phyloP scores from a whole-genome alignment of 2,113 vertebrate species.

The Ondatra zibethicus region DNA sequence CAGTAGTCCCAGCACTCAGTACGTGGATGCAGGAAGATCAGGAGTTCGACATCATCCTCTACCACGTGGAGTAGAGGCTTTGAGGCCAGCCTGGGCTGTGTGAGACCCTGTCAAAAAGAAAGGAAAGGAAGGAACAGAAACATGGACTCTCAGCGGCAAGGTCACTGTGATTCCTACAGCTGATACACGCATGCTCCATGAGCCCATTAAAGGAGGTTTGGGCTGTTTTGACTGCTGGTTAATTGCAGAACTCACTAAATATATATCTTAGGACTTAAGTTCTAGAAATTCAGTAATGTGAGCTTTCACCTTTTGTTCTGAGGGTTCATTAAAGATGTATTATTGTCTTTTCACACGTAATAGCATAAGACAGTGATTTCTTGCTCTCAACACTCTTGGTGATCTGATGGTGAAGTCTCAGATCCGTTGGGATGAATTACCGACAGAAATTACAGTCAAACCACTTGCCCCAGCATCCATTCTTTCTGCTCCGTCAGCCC shows the following conservation, averaged over 20 bases:
- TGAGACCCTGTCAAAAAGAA: background rate
- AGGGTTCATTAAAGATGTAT: background rate
- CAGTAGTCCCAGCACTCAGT: background rate
- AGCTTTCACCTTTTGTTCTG: background rate
- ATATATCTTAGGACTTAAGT: background rate
- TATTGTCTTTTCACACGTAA: background rate
- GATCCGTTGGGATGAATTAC: background rate
- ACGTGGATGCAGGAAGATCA: background rate
- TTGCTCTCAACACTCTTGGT: background rate
- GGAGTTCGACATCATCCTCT: background rate
- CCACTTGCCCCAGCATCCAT: background rate
- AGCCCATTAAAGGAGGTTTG: background rate
- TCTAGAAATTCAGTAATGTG: background rate
- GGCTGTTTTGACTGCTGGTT: background rate
- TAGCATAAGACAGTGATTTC: background rate
- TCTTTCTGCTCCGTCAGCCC: background rate
- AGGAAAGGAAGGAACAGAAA: background rate
- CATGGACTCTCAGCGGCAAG: background rate
- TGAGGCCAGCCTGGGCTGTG: background rate
- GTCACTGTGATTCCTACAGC: background rate
- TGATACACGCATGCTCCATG: background rate
- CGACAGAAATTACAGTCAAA: background rate
- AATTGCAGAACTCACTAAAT: background rate
- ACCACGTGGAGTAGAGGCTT: background rate
- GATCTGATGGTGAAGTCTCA: background rate